A percentile compares a stretch with the other conserved stretches of the same genome.
Conservation (phyloP, 2,113 vertebrate genomes). For the Chunga burmeisteri region DNA sequence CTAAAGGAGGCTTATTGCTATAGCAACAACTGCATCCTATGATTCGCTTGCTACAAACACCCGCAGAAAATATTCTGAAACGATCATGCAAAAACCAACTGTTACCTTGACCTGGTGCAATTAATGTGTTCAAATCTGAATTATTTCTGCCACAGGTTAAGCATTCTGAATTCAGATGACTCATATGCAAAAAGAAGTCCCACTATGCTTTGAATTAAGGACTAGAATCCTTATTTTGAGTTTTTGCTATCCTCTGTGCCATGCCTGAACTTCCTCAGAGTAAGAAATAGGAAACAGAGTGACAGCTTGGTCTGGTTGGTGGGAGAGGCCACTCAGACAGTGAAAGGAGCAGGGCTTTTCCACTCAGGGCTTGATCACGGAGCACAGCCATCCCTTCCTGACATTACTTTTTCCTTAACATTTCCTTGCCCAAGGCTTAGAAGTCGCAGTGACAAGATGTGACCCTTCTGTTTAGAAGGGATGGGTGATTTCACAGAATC, state of each 20-base stretch:
- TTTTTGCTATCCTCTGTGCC: not conserved
- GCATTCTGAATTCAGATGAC: not conserved
- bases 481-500: not conserved
- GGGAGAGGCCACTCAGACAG: not conserved
- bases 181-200: not conserved
- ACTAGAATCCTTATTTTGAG: not conserved
- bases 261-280: not conserved
- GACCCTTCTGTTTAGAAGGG: not conserved
- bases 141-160: not conserved
- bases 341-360: not conserved
- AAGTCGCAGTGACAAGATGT: not conserved
- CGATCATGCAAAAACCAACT: not conserved
- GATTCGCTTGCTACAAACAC: conserved; percentile 12
- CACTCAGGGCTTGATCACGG: not conserved
- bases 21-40: conserved; percentile 58
- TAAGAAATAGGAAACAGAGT: not conserved
- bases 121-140: not conserved
- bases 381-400: not conserved
- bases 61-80: not conserved
- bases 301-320: not conserved
- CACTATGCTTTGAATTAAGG: not conserved
- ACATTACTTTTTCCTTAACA: not conserved
- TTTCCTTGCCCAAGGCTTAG: not conserved
- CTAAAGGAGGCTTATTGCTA: conserved; percentile 56
- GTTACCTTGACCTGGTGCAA: not conserved